phyloP scores from a whole-genome alignment of 1,140 invertebrate species.

The Drosophila fuyamai region DNA sequence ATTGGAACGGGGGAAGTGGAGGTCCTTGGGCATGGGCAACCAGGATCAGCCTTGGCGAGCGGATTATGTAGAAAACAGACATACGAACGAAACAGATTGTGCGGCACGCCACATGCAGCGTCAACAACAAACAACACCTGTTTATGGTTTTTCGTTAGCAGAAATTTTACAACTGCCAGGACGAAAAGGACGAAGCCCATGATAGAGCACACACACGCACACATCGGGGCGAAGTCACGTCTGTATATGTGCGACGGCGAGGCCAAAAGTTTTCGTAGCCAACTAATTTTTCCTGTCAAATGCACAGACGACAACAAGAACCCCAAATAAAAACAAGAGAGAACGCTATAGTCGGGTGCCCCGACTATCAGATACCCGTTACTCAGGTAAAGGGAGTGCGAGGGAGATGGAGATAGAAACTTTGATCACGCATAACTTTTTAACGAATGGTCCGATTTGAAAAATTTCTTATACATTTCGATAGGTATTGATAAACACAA shows the following conservation, averaged over 20 bases:
- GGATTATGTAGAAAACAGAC: constrained; percentile 77
- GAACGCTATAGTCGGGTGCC: too few species aligned
- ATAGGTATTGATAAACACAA: too few species aligned
- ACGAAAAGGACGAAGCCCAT: constrained; percentile 33
- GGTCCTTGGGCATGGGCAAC: background rate
- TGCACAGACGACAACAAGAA: constrained; percentile 76
- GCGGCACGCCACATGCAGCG: constrained; percentile 75
- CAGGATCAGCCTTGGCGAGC: constrained; percentile 57
- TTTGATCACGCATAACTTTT: too few species aligned
- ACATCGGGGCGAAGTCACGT: constrained; percentile 12
- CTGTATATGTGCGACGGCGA: constrained; percentile 43
- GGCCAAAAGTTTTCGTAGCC: constrained; percentile 81
- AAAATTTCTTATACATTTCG: too few species aligned
- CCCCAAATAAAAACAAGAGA: constrained; percentile 38
- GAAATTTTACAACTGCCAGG: constrained; percentile 76
- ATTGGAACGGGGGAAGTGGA: constrained; percentile 12
- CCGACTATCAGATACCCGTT: too few species aligned
- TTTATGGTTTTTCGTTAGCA: constrained; percentile 77
- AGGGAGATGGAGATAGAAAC: too few species aligned
- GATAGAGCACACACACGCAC: constrained; percentile 51
- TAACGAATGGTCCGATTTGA: too few species aligned
- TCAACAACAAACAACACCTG: constrained; percentile 73
- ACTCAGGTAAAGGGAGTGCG: too few species aligned
- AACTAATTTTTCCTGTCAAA: constrained; percentile 83
- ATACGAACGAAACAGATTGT: constrained; percentile 67